A percentile compares a stretch with the other conserved stretches of the same genome.
phyloP scores from a whole-genome alignment of 2,113 vertebrate genomes.

The Spermophilus dauricus region DNA sequence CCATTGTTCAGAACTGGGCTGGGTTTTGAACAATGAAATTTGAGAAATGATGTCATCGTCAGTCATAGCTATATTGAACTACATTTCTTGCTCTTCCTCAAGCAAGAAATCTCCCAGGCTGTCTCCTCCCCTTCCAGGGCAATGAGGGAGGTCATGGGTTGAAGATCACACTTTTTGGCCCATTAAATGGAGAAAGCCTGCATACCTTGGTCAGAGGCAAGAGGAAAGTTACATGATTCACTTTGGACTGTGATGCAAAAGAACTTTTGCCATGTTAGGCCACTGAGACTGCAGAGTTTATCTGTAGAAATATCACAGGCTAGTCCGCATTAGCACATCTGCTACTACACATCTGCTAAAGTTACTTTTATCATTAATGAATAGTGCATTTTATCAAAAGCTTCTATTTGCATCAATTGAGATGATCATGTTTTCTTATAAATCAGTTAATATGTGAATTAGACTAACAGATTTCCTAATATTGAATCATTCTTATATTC shows the following conservation, averaged over 20 bases:
- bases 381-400: constrained; percentile 32
- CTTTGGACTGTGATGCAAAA: background rate
- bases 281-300: background rate
- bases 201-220: background rate
- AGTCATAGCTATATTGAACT: background rate
- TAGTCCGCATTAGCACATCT: background rate
- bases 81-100: background rate
- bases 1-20: background rate
- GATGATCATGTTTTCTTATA: background rate
- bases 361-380: constrained; percentile 48
- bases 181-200: background rate
- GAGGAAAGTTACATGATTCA: background rate
- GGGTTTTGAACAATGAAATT: background rate
- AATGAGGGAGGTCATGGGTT: background rate
- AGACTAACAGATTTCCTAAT: background rate
- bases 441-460: constrained; percentile 30
- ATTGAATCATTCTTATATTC: constrained; percentile 7
- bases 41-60: background rate
- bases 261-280: background rate
- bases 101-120: background rate
- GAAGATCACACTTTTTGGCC: background rate
- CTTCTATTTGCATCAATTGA: background rate
- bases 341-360: background rate
- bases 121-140: background rate
- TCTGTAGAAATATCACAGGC: background rate